Base-by-base conservation (phyloP, 2,113 vertebrate species). In the Cavia aperea region DNA sequence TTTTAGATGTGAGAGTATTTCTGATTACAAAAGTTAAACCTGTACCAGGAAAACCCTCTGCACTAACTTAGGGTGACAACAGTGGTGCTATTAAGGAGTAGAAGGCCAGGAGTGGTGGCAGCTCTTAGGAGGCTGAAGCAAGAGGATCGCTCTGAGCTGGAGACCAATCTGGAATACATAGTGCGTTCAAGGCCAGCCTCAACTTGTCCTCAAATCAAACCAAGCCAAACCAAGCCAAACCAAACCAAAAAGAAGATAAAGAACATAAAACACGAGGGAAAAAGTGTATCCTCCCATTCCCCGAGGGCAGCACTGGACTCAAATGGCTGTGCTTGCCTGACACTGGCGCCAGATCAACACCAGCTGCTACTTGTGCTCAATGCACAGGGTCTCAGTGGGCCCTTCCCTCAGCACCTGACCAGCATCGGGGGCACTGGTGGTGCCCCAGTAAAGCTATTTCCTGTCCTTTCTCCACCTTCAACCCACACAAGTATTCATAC, bases 381-480 rank as follows among this genome's bases (percentile, higher is more conserved):
- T 9, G 31, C 33, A 54, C 15, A 21, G 81, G 2, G 24, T 54
- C 23, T 2, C 31, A 58, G 15, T 12, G 18, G 51, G 33, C 51
- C 78, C 77, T 63, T 58, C 63, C 29, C 73, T n/a, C 4, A 13
- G 66, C 81, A 39, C 68, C 68, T 21, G 43, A 51, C 60, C 13
- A n/a, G 82, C 72, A 19, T 31, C 4, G 29, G 66, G 84, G 79
- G n/a, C 13, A 12, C 1, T n/a, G n/a, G n/a, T n/a, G 51, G 73
- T 36, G 18, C 15, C 19, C 15, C 26, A 63, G 92, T 31, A 36
- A 51, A 56, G 68, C 10, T 9, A 63, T 31, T 73, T 68, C 16
- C n/a, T 5, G 0, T 10, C 5, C 10, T 4, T 4, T 75, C 13
- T 14, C 23, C 12, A 51, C 39, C 7, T 49, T n/a, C 39, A 2